A percentile compares a stretch with the other conserved stretches of the same genome.
These are phyloP conservation scores for Anadara kagoshimensis DNA, from an alignment of 1,140 invertebrate genomes.

Conservation along the genomic window DNA sequence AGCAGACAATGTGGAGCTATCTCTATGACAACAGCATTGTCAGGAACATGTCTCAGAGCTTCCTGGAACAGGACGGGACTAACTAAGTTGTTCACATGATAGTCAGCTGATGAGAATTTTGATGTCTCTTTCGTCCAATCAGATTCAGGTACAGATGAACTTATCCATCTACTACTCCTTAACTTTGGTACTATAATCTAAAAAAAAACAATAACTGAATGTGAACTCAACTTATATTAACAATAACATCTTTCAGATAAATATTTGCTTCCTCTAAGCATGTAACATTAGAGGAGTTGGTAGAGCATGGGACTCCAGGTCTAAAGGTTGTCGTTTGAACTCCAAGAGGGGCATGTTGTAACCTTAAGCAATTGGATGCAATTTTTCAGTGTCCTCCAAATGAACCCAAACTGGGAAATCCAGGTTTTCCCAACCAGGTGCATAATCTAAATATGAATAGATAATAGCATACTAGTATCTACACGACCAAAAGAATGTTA, in stretches of 20 bases:
- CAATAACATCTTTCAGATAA: neutral
- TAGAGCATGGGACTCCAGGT: too few species aligned
- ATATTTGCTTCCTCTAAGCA: too few species aligned
- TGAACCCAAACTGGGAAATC: too few species aligned
- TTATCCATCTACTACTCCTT: constrained; percentile 89
- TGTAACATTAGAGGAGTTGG: too few species aligned
- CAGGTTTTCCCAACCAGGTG: too few species aligned
- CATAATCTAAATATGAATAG: too few species aligned
- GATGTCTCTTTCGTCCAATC: constrained; percentile 87
- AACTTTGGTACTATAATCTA: constrained; percentile 82
- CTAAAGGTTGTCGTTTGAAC: too few species aligned
- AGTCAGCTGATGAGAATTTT: constrained; percentile 89
- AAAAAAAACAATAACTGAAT: constrained; percentile 22
- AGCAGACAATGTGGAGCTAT: constrained; percentile 93
- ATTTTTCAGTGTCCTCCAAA: too few species aligned
- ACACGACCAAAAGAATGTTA: too few species aligned
- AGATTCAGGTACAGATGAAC: constrained; percentile 90
- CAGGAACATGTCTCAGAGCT: constrained; percentile 87
- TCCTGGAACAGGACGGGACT: constrained; percentile 89
- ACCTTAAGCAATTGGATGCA: too few species aligned
- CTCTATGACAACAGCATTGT: constrained; percentile 92
- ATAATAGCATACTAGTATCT: too few species aligned
- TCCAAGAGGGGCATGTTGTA: too few species aligned
- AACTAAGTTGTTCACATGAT: constrained; percentile 96
- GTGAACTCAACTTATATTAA: neutral